Base-by-base conservation (phyloP, 2,113 vertebrate species). In the Pachypanchax playfairii region DNA sequence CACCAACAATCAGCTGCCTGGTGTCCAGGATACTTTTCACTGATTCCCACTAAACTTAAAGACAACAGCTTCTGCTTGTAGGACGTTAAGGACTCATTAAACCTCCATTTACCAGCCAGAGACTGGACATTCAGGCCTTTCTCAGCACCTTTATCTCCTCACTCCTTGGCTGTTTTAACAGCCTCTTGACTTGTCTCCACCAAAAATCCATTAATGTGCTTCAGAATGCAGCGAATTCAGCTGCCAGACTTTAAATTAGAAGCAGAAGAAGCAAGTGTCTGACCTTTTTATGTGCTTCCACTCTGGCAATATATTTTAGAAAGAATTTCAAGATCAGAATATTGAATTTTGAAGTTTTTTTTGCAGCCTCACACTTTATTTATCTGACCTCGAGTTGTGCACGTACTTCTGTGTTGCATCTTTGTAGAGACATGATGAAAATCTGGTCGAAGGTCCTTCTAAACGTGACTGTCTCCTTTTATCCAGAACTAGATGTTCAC, bases 171-270 rank as follows among this genome's bases (percentile, higher is more conserved):
- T 29, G 25, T 29, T 50, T n/a, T 9, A 29, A 24, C 43, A 50
- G 25, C 47, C 3, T 18, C 29, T 20, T 35, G 33, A 13, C 22
- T 44, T 10, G 2, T 5, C 22, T 17, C 22, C 4, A 54, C 20
- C 50, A 6, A 26, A 55, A 56, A 41, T 26, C 53, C 36, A 41
- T 41, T 26, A n/a, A 41, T 42, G 36, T 42, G 17, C 24, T 42
- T 18, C 36, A 42, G 36, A 55, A 14, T 13, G 18, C 2, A 18
- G 15, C 4, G 28, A 51, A 20, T 4, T 13, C 2, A 21, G 33
- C 36, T 28, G 22, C 15, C 17, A 22, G 52, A 24, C 7, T 41
- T 18, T 25, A 25, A 56, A 26, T 17, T 12, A 18, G 17, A 38
- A 54, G 13, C 24, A 26, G 7, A 6, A 22, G 62, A 42, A 42